Percentiles rank a stretch among this genome's conserved stretches.
These are phyloP conservation scores for Crocodylus rhombifer DNA, from an alignment of 2,797 vertebrate genomes.

Conservation along the genomic window DNA sequence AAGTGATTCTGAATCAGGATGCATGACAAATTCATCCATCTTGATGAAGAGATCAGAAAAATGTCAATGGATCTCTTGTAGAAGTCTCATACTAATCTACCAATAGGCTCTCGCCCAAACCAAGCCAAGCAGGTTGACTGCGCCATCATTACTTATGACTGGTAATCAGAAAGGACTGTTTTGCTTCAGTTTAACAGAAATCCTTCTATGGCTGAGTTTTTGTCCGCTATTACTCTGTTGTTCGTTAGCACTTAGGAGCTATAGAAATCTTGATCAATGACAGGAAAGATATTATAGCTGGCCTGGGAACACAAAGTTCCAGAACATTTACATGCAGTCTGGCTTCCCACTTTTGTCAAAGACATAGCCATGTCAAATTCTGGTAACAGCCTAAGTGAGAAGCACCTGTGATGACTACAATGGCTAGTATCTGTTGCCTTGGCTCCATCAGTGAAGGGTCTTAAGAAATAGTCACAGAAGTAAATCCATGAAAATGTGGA, in stretches of 20 bases:
- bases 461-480: not conserved
- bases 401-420: rapidly evolving
- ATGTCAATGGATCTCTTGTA: not conserved
- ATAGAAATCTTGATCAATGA: not conserved
- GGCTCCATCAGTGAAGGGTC: not conserved
- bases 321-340: rapidly evolving
- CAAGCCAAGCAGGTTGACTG: slow-evolving; percentile 32
- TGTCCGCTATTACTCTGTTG: slow-evolving; percentile 20
- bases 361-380: not conserved
- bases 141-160: slow-evolving; percentile 40
- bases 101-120: slow-evolving; percentile 5
- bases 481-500: not conserved
- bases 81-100: not conserved
- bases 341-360: not conserved
- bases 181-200: slow-evolving; percentile 45
- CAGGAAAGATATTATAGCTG: rapidly evolving
- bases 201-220: slow-evolving; percentile 18
- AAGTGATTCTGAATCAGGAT: not conserved
- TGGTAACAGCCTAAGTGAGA: not conserved
- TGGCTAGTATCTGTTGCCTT: not conserved
- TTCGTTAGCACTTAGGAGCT: not conserved
- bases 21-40: not conserved
- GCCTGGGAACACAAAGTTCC: not conserved
- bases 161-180: slow-evolving; percentile 6
- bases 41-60: not conserved